phyloP scores from a whole-genome alignment of 1,140 invertebrate genomes.

The Drosophila serrata region DNA sequence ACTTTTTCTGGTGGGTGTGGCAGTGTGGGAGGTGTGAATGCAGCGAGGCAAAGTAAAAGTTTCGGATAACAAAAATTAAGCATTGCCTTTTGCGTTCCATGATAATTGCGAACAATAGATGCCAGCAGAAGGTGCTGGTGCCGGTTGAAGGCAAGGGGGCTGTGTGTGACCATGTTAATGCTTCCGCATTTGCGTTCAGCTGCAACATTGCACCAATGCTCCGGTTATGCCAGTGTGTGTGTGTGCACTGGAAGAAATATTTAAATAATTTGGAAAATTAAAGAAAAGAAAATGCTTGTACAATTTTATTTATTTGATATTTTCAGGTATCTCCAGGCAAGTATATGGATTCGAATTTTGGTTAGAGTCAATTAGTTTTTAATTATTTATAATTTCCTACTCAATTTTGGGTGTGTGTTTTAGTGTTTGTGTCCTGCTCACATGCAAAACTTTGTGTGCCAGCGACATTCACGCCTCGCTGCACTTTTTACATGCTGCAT shows the following conservation, averaged over 20 bases:
- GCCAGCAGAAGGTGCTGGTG: slow-evolving; percentile 27
- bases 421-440: slow-evolving; percentile 39
- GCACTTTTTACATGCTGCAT: slow-evolving; percentile 74
- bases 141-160: not conserved
- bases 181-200: slow-evolving; percentile 68
- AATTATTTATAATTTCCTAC: not conserved
- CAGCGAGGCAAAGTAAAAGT: slow-evolving; percentile 61
- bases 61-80: slow-evolving; percentile 77
- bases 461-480: slow-evolving; percentile 78
- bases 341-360: not conserved
- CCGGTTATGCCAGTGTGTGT: not conserved
- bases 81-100: slow-evolving; percentile 69
- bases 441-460: slow-evolving; percentile 70
- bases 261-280: accelerated
- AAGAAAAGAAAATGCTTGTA: not conserved
- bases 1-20: slow-evolving; percentile 7
- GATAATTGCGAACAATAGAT: slow-evolving; percentile 81
- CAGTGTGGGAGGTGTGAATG: slow-evolving; percentile 16
- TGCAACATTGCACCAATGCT: slow-evolving; percentile 54
- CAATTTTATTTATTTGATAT: not conserved
- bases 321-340: accelerated
- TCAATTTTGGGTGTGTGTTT: slow-evolving; percentile 5
- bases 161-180: slow-evolving; percentile 57
- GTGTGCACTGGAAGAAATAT: slow-evolving; percentile 5
- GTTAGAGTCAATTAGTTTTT: not conserved